Conservation (phyloP, 1,140 invertebrate species). For the Agrypnia vestita region DNA sequence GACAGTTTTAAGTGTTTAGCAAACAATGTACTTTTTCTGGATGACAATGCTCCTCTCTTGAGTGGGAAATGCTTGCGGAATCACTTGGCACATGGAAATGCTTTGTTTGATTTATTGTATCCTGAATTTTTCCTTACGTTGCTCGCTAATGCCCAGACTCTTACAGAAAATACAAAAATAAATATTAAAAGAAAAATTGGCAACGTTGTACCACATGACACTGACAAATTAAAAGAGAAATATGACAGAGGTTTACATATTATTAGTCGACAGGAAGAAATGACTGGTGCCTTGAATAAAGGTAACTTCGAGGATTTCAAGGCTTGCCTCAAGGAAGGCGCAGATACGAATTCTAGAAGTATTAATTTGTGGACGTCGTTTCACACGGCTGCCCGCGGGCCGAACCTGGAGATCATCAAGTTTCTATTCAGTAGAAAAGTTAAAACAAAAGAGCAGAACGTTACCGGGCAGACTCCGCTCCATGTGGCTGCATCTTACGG, state of each 20-base stretch:
- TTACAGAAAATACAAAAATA: background rate
- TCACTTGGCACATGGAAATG: constrained; percentile 5
- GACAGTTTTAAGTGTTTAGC: background rate
- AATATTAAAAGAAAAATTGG: background rate
- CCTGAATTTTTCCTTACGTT: background rate
- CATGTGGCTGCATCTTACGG: background rate
- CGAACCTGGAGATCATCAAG: background rate
- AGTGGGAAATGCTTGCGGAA: background rate
- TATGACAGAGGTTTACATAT: background rate
- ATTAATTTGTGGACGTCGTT: background rate
- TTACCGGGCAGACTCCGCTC: background rate
- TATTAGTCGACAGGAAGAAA: background rate
- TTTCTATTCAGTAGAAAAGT: background rate
- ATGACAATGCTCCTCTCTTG: background rate
- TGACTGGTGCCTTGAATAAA: background rate
- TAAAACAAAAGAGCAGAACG: background rate
- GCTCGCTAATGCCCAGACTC: background rate
- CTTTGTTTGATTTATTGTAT: background rate
- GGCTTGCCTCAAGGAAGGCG: background rate
- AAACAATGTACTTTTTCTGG: background rate
- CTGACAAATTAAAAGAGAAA: background rate
- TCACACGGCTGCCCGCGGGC: background rate
- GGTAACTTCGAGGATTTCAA: background rate
- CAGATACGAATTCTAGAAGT: background rate
- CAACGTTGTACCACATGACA: background rate